Base-by-base conservation (phyloP, 1,140 invertebrate species). In the Pseudomyrmex sp. region DNA sequence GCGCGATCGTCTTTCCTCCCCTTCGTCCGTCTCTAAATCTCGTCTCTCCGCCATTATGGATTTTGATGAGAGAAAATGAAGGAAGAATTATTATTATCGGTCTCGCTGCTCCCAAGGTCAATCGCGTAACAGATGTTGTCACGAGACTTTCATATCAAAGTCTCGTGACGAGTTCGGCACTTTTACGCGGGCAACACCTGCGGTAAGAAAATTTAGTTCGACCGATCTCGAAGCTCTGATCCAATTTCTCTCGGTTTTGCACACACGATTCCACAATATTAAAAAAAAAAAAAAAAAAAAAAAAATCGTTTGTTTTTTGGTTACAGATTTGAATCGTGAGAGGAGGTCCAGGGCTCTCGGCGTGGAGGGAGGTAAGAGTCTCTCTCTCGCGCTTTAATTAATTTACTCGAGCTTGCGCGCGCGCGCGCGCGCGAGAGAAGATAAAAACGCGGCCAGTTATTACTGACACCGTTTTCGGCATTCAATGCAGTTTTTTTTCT, bases 321-420 rank as follows among this genome's bases (percentile, higher is more conserved):
- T 89, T 89, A 23, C 87, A 88, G 87, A 7, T 63, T 8, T 58
- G 23, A 79, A 35, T 35, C 18, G 48, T 9, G 68, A 56, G 50
- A 35, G n/a, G 61, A n/a, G n/a, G 2, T 13, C 44, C 10, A n/a
- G 1, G 18, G 63, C 46, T 83, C 61, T 63, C 18, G n/a, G 44
- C 13, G 26, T 18, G 66, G 18, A 85, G 86, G 85, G 61, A 88
- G 87, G 88, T 35, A 35, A 35, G 35, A 35, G 35, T 35, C 5
- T 74, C 59, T 65, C 18, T 70, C 59, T 58, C 20, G 48, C 18
- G 76, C 18, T 18, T 80, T 59, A 23, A 48, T 72, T 72, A 23
- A 58, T 84, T 58, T 73, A 2, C 35, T 35, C 35, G 7, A 35
- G 35, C 4, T 35, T 35, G 35, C 5, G 35, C 5, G 26, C 35